Conservation (phyloP, 2,888 invertebrate species). For the Meliscaeva auricollis region DNA sequence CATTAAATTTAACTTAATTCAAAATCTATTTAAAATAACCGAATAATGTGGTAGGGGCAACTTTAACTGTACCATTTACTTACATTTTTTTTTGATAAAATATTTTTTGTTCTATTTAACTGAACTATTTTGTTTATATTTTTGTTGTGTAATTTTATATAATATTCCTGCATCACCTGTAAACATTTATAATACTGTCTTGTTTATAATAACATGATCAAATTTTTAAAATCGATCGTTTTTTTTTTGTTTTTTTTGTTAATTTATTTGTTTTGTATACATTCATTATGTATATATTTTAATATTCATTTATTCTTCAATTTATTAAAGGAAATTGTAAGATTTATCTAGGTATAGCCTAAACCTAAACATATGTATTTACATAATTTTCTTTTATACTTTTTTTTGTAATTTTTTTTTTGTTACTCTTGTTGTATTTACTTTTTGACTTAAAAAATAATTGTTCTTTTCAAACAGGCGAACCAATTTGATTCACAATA, state of each 20-base stretch:
- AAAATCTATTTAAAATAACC: neutral
- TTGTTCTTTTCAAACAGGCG: conserved; percentile 35
- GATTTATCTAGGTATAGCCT: conserved; percentile 60
- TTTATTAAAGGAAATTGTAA: conserved; percentile 39
- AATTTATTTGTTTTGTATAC: conserved; percentile 3
- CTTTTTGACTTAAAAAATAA: conserved; percentile 33
- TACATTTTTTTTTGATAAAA: neutral
- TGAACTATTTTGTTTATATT: neutral
- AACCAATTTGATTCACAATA: conserved; percentile 72
- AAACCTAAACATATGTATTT: conserved; percentile 61
- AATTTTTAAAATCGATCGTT: conserved; percentile 57
- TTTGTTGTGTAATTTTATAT: conserved; percentile 1
- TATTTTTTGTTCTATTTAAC: conserved; percentile 6
- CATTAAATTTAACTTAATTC: too few relatives aligned
- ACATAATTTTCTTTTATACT: conserved; percentile 57
- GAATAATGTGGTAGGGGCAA: neutral
- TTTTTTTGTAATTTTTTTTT: neutral
- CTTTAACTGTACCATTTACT: conserved; percentile 50
- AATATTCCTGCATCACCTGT: conserved; percentile 48
- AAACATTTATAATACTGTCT: conserved; percentile 19
- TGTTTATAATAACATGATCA: conserved; percentile 49
- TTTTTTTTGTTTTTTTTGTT: conserved; percentile 25
- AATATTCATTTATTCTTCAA: conserved; percentile 23
- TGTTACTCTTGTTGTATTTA: too few relatives aligned
- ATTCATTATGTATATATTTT: conserved; percentile 3